A percentile compares a stretch with the other conserved stretches of the same genome.
Conservation (phyloP, 2,888 invertebrate species). For the Agapostemon virescens region DNA sequence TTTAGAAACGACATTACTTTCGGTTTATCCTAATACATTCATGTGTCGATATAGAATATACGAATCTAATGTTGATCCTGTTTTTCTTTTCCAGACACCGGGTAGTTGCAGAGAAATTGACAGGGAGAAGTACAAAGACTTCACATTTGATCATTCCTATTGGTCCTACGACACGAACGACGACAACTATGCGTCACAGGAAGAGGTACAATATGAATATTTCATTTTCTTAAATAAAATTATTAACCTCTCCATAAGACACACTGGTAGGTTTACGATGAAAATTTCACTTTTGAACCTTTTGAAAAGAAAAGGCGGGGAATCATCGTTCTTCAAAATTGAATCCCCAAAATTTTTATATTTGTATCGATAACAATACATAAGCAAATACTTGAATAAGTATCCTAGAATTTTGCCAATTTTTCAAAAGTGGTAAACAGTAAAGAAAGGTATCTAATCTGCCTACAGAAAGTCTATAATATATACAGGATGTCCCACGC, state of each 20-base stretch:
- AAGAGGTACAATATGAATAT: conserved; percentile 84
- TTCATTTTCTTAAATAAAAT: background rate
- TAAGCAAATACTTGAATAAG: too few relatives aligned
- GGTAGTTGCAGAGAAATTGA: conserved; percentile 83
- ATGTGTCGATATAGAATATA: background rate
- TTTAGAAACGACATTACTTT: too few relatives aligned
- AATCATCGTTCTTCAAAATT: too few relatives aligned
- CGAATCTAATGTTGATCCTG: conserved; percentile 25
- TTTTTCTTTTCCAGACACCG: conserved; percentile 78
- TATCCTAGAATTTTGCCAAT: too few relatives aligned
- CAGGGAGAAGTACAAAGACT: conserved; percentile 89
- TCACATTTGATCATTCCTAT: conserved; percentile 94
- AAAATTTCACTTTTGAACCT: background rate
- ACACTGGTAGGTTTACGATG: too few relatives aligned
- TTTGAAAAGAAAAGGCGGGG: background rate
- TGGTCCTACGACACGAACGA: conserved; percentile 90
- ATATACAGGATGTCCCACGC: too few relatives aligned
- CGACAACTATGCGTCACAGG: conserved; percentile 89
- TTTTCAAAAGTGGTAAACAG: too few relatives aligned
- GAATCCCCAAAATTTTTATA: too few relatives aligned
- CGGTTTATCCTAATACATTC: too few relatives aligned
- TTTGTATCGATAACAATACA: too few relatives aligned
- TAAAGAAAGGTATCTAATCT: too few relatives aligned
- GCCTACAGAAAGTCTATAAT: too few relatives aligned
- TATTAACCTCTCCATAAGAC: background rate